Evolutionary conservation across 2,113 vertebrate genomes (phyloP).

Genomic region (Danionella cerebrum): DNA sequence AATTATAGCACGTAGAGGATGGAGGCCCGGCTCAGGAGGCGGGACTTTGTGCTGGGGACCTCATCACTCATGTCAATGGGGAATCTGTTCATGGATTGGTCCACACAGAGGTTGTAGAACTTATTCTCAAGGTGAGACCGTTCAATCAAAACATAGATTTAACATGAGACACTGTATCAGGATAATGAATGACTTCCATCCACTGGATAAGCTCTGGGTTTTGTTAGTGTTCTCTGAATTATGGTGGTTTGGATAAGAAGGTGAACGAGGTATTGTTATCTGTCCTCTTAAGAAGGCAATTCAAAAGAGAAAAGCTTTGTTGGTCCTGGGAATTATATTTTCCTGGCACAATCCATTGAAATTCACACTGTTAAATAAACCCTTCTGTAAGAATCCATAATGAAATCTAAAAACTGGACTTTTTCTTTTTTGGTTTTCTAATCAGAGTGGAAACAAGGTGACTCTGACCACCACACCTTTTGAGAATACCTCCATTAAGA

Average conservation of each 20-base stretch:
- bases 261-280: too few relatives aligned
- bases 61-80: constrained; percentile 95
- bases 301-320: too few relatives aligned
- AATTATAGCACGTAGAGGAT: constrained; percentile 83
- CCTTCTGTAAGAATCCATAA: not conserved
- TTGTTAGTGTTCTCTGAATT: too few relatives aligned
- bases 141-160: too few relatives aligned
- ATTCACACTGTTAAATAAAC: too few relatives aligned
- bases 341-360: too few relatives aligned
- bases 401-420: not conserved
- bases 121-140: constrained; percentile 83
- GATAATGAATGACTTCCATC: too few relatives aligned
- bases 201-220: too few relatives aligned
- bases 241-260: too few relatives aligned
- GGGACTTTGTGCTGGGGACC: constrained; percentile 83
- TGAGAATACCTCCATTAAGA: constrained; percentile 90
- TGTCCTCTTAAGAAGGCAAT: too few relatives aligned
- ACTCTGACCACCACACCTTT: constrained; percentile 88
- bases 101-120: constrained; percentile 89
- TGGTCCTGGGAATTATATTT: too few relatives aligned
- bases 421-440: not conserved
- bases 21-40: constrained; percentile 85
- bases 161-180: not conserved
- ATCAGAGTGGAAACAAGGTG: constrained; percentile 86
- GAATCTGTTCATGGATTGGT: constrained; percentile 89